These are phyloP conservation scores for Polypedilum pembai DNA, from an alignment of 1,140 invertebrate species.

Conservation along the genomic window DNA sequence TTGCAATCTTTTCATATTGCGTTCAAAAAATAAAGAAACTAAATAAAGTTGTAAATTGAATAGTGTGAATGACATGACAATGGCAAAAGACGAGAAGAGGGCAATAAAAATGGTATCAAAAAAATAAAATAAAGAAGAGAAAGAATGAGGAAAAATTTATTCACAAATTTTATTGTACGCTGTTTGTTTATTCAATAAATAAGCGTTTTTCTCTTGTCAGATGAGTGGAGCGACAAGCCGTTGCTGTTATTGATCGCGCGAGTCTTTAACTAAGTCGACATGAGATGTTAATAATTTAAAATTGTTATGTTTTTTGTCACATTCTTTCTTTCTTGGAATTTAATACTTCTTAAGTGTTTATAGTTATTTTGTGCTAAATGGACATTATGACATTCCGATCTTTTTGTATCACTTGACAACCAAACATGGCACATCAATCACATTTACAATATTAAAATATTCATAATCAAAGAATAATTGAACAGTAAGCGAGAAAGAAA, in stretches of 20 bases:
- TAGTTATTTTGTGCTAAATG: too few relatives aligned
- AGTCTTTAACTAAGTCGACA: constrained; percentile 2
- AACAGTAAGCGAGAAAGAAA: too few relatives aligned
- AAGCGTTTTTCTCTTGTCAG: background rate
- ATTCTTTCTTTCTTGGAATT: too few relatives aligned
- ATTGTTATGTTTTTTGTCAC: background rate
- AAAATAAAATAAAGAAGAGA: background rate
- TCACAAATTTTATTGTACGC: background rate
- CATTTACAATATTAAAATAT: too few relatives aligned
- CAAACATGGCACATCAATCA: too few relatives aligned
- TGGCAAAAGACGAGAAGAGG: background rate
- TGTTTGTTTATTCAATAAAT: constrained; percentile 16
- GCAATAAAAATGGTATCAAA: constrained; percentile 1
- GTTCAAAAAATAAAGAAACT: too few relatives aligned
- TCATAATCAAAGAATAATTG: too few relatives aligned
- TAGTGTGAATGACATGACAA: constrained; percentile 11
- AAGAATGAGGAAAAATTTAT: background rate
- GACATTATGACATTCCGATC: too few relatives aligned
- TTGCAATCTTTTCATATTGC: background rate
- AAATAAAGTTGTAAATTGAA: background rate
- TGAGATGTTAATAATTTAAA: constrained; percentile 4
- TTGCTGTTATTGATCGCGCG: background rate
- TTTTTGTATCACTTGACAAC: too few relatives aligned
- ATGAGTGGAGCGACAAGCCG: background rate
- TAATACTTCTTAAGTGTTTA: too few relatives aligned